These are phyloP conservation scores for Montipora foliosa DNA, from an alignment of 64 coral and sea anemone species.

Conservation along the genomic window DNA sequence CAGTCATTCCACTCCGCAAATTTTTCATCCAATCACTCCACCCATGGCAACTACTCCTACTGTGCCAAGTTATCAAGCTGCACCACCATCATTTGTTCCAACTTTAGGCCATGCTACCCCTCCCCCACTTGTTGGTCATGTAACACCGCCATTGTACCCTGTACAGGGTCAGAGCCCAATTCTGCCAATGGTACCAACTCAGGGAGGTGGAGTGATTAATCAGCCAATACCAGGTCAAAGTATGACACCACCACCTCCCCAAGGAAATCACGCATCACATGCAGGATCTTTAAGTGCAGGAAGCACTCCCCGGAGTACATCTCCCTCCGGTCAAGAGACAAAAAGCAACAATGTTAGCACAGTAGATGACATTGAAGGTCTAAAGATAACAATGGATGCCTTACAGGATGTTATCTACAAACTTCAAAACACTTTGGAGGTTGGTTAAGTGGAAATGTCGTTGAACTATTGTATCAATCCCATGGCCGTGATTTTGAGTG, in stretches of 20 bases:
- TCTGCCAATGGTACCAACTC: neutral
- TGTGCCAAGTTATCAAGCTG: constrained; percentile 19
- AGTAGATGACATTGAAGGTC: constrained; percentile 81
- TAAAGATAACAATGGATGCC: constrained; percentile 92
- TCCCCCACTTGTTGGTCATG: constrained; percentile 25
- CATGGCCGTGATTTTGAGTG: no score
- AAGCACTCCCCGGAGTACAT: constrained; percentile 79
- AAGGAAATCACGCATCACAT: constrained; percentile 6
- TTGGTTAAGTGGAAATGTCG: neutral
- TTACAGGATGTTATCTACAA: constrained; percentile 91
- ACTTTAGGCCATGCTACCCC: constrained; percentile 26
- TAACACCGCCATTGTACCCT: constrained; percentile 39
- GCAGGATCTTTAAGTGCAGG: constrained; percentile 82
- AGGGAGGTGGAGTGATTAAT: constrained; percentile 12
- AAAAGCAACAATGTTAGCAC: constrained; percentile 43
- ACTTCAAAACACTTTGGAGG: constrained; percentile 71
- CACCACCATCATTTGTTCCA: neutral
- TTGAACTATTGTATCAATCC: no score
- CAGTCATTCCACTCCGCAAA: constrained; percentile 43
- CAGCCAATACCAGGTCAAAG: constrained; percentile 15
- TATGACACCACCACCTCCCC: constrained; percentile 60
- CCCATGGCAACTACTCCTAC: constrained; percentile 2
- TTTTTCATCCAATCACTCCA: constrained; percentile 73
- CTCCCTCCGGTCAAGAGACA: constrained; percentile 62
- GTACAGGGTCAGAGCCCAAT: constrained; percentile 18